Conservation (phyloP, 2,113 vertebrate genomes). For the Trematomus loennbergii region DNA sequence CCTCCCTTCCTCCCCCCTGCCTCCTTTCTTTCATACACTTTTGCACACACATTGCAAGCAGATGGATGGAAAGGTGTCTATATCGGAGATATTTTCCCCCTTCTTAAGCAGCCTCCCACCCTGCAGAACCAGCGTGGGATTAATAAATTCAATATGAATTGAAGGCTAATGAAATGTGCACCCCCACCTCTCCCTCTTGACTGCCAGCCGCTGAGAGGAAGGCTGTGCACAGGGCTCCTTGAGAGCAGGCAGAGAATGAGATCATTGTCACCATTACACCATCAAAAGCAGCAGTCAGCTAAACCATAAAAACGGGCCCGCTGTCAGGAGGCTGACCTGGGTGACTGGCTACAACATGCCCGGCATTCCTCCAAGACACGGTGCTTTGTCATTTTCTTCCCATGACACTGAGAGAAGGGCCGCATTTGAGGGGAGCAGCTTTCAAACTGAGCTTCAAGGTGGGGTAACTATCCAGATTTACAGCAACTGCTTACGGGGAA, state of each 20-base stretch:
- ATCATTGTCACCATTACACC: constrained; percentile 78
- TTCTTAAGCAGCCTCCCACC: constrained; percentile 68
- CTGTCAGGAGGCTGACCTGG: constrained; percentile 74
- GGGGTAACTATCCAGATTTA: constrained; percentile 19
- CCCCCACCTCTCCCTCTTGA: constrained; percentile 55
- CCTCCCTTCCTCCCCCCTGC: background rate
- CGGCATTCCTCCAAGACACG: constrained; percentile 71
- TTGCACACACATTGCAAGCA: constrained; percentile 78
- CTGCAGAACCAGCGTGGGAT: constrained; percentile 79
- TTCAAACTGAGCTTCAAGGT: background rate
- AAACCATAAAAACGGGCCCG: constrained; percentile 63
- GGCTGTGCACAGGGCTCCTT: constrained; percentile 57
- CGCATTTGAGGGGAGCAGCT: constrained; percentile 17
- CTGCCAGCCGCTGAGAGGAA: constrained; percentile 64
- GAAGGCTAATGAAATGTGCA: constrained; percentile 81
- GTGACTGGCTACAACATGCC: constrained; percentile 70
- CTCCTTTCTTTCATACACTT: constrained; percentile 53
- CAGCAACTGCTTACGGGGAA: background rate
- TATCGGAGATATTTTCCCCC: constrained; percentile 56
- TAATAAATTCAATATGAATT: constrained; percentile 85
- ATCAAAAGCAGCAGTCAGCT: constrained; percentile 74
- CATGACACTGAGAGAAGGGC: constrained; percentile 46
- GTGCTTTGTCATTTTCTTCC: constrained; percentile 69
- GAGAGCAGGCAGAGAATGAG: constrained; percentile 71
- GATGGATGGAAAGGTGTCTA: constrained; percentile 80